Conservation (phyloP, 2,113 vertebrate genomes). For the Struthidea cinerea region DNA sequence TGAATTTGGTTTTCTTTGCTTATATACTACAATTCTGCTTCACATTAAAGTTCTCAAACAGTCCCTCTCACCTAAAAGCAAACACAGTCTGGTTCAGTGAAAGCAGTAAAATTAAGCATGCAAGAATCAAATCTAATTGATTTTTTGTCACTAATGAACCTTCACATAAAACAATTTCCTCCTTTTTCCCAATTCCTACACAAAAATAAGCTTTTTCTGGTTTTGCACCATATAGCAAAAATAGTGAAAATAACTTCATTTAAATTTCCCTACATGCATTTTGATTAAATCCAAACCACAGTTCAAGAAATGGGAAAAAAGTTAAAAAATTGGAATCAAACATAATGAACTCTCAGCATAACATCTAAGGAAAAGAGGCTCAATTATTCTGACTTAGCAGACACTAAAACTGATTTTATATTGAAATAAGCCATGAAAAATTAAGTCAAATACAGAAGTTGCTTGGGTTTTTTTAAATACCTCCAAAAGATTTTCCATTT, state of each 20-base stretch:
- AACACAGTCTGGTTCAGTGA: background rate
- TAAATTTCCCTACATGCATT: background rate
- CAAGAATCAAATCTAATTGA: background rate
- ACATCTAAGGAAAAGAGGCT: background rate
- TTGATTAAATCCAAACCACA: background rate
- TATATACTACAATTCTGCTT: background rate
- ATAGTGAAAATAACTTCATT: background rate
- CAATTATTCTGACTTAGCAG: background rate
- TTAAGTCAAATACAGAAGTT: background rate
- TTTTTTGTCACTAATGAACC: conserved; percentile 7
- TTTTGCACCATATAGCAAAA: background rate
- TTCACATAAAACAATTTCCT: background rate
- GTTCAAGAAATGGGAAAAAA: background rate
- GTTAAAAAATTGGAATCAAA: background rate
- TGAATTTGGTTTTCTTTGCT: background rate
- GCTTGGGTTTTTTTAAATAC: accelerated
- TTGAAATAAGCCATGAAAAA: background rate
- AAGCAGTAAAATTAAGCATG: background rate
- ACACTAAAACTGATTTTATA: background rate
- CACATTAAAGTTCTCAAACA: background rate
- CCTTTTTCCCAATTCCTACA: background rate
- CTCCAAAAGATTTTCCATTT: background rate
- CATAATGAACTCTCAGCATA: background rate
- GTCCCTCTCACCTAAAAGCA: background rate
- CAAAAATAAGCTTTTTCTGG: background rate